A percentile compares a stretch with the other conserved stretches of the same genome.
Conservation (phyloP, 1,140 invertebrate genomes). For the Drosophila persimilis region DNA sequence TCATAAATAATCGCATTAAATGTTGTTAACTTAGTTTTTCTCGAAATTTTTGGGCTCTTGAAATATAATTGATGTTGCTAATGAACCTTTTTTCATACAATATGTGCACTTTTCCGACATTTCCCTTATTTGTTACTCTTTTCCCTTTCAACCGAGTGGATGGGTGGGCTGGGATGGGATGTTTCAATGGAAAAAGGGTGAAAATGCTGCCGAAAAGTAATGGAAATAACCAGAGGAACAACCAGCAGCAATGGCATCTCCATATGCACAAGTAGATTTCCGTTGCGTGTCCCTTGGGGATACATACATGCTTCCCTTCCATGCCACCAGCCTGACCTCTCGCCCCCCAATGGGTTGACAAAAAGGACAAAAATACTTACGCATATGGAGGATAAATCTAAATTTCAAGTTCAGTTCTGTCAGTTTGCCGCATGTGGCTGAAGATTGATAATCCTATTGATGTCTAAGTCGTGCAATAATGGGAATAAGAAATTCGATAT, state of each 20-base stretch:
- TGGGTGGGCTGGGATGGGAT: not conserved
- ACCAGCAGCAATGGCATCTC: slow-evolving; percentile 37
- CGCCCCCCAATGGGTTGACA: slow-evolving; percentile 34
- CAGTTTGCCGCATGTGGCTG: slow-evolving; percentile 21
- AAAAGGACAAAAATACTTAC: slow-evolving; percentile 7
- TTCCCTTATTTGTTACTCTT: slow-evolving; percentile 48
- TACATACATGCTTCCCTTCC: not conserved
- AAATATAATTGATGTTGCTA: slow-evolving; percentile 55
- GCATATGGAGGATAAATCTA: slow-evolving; percentile 17
- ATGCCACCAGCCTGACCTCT: slow-evolving; percentile 5
- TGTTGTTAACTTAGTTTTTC: no score
- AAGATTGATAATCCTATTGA: not conserved
- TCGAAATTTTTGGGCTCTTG: not conserved
- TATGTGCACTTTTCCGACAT: slow-evolving; percentile 69
- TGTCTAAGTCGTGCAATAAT: not conserved
- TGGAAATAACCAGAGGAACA: slow-evolving; percentile 22
- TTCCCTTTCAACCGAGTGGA: slow-evolving; percentile 8
- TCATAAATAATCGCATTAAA: no score
- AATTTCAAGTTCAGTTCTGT: slow-evolving; percentile 32
- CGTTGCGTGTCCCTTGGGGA: slow-evolving; percentile 58
- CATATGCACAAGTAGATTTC: slow-evolving; percentile 65
- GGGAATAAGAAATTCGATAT: not conserved
- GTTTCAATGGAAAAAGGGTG: slow-evolving; percentile 51
- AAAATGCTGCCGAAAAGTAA: slow-evolving; percentile 55
- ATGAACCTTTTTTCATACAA: slow-evolving; percentile 67